Evolutionary conservation across 2,113 vertebrate genomes (phyloP), one percentile per base, ranked within the genome.

Genomic region (Anarrhichthys ocellatus): DNA sequence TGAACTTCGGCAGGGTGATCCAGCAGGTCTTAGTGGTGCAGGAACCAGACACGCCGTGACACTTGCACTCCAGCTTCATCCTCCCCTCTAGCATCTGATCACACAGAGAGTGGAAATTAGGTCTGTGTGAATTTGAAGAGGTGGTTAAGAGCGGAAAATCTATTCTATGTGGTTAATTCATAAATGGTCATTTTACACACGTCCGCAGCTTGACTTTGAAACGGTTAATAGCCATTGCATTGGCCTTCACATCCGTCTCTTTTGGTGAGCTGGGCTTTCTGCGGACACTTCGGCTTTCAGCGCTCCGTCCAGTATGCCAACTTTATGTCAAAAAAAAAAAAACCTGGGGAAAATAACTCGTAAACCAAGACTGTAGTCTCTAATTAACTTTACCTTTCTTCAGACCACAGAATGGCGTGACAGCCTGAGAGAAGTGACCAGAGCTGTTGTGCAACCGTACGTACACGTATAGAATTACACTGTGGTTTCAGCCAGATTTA

Each of bases 1-100:
- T 92, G 95, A 99, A 99, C 89, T 97, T 97, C 1, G 98, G 98
- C 36, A 99, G 95, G 0, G 97, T 99, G 81, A 97, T 98, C 98
- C 98, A 99, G 95, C 98, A 99, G 24, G 98, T 99, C 95, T 97
- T 99, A 10, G 98, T 99, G 85, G 98, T 99, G 72, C 98, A 99
- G 52, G 98, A 99, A 38, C 98, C 98, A 0, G 98, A 99, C 80
- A 99, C 98, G 0, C 98, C 98, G 0, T 99, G 98, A 22, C 98
- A 99, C 88, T 99, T 99, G 86, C 98, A 99, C 91, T 99, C 98
- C 91, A 99, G 78, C 92, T 98, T 99, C 97, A 99, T 99, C 78
- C 96, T 94, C 79, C 98, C 97, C 87, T 99, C 96, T 0, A 99
- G 95, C 67, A 99, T 96, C 98, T 95, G 89, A 81, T 40, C 86